A percentile compares a stretch with the other conserved stretches of the same genome.
Evolutionary conservation across 1,140 invertebrate species (phyloP).

Genomic region (Eriocheir sinensis): DNA sequence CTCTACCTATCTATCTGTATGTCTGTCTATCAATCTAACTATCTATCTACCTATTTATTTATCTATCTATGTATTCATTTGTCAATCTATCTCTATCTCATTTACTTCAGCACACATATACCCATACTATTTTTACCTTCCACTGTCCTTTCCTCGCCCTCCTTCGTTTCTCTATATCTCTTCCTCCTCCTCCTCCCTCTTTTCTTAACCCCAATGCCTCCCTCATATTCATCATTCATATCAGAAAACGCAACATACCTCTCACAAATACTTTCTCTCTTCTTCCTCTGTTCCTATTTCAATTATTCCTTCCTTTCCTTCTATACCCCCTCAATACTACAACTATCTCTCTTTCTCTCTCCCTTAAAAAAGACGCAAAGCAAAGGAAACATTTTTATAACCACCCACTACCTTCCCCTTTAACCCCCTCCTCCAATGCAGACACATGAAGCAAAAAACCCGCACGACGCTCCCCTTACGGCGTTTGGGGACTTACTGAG

Average conservation of each 20-base stretch:
- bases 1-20: not conserved
- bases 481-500: not conserved
- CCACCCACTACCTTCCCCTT: not conserved
- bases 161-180: too few species aligned
- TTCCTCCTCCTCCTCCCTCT: not conserved
- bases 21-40: not conserved
- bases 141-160: not conserved
- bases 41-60: not conserved
- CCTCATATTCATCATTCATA: too few species aligned
- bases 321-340: too few species aligned
- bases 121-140: not conserved
- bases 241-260: too few species aligned
- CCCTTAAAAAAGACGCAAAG: too few species aligned
- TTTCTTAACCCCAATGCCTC: not conserved
- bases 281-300: too few species aligned
- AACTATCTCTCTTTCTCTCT: too few species aligned
- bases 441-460: not conserved
- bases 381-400: too few species aligned
- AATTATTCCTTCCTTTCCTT: too few species aligned
- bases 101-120: not conserved
- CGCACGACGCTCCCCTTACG: not conserved
- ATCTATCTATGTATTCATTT: not conserved
- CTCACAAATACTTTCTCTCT: too few species aligned
- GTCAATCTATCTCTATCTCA: not conserved
- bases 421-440: not conserved